Base-by-base conservation (phyloP, 2,888 invertebrate genomes). In the Drosophila mayaguana region DNA sequence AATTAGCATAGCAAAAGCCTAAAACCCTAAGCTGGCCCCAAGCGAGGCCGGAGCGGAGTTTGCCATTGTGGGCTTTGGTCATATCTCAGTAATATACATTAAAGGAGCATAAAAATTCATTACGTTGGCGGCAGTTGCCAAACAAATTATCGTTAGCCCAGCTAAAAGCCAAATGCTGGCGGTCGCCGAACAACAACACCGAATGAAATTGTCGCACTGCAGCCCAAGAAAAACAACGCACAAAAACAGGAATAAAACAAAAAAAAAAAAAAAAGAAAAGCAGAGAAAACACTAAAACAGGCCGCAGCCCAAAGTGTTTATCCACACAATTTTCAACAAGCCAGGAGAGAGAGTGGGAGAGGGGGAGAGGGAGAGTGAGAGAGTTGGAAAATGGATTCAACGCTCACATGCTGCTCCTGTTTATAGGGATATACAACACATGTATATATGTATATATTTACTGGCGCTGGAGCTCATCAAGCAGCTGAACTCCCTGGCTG, bases 101-200 rank as follows among this genome's bases (percentile, higher is more conserved):
- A 88, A 81, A 86, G 82, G 76, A 68, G 72, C 90, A 88, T 89
- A 80, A 89, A 86, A 90, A 89, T 89, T 89, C 90, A 89, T 90
- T 90, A 90, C 72, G 76, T 62, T 36, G 81, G 55, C 63, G 76
- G 80, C 90, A 77, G 80, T 80, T 86, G 86, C 77, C 82, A 76
- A 83, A 81, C 90, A 90, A 90, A 90, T 90, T 89, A 89, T 90
- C 88, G 87, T 90, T 89, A 88, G 81, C 83, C 78, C 82, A 77
- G 78, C 75, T 77, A 77, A 81, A 84, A 79, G 79, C 87, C 77
- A 63, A 88, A 78, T 65, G 78, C 70, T 70, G 63, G 57, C 70
- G 72, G 75, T 78, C 65, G 63, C 62, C 63, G 69, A 56, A 56
- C 61, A 63, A 51, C 48, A 71, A 36, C 51, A 63, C 45, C 67